A percentile compares a stretch with the other conserved stretches of the same genome.
phyloP scores from a whole-genome alignment of 2,888 invertebrate genomes.

The Mythimna impura region DNA sequence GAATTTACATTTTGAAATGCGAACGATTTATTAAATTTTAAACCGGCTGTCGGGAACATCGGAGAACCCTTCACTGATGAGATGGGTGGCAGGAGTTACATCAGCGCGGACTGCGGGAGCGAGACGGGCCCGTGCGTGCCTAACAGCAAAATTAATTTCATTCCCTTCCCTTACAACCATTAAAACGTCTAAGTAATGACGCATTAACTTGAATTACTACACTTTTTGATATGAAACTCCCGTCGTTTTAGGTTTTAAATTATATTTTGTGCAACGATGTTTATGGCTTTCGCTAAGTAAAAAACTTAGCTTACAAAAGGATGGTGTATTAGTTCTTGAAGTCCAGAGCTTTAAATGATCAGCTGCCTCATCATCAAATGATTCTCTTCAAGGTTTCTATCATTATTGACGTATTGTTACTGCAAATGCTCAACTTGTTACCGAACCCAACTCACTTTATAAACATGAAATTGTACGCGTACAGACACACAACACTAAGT shows the following conservation, averaged over 20 bases:
- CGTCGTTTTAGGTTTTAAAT: slow-evolving; percentile 35
- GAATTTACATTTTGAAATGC: not conserved
- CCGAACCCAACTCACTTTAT: not conserved
- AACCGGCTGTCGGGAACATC: slow-evolving; percentile 40
- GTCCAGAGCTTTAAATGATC: too few relatives aligned
- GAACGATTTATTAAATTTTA: slow-evolving; percentile 38
- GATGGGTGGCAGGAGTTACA: slow-evolving; percentile 68
- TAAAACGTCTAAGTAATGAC: slow-evolving; percentile 77
- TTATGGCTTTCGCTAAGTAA: slow-evolving; percentile 5
- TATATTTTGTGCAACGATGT: slow-evolving; percentile 37
- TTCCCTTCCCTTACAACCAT: slow-evolving; percentile 73
- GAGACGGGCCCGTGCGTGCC: slow-evolving; percentile 71
- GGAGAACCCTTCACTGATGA: slow-evolving; percentile 66
- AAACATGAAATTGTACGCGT: slow-evolving; percentile 11
- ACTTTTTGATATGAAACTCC: slow-evolving; percentile 55
- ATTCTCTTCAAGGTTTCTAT: not conserved
- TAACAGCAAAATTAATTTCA: slow-evolving; percentile 74
- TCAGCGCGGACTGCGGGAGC: slow-evolving; percentile 56
- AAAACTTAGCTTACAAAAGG: slow-evolving; percentile 14
- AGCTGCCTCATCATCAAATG: not conserved
- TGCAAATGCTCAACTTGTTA: not conserved
- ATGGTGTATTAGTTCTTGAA: not conserved
- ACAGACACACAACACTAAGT: slow-evolving; percentile 1
- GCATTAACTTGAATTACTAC: slow-evolving; percentile 64
- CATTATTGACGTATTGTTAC: not conserved